phyloP scores from a whole-genome alignment of 2,113 vertebrate genomes.

The Rutilus rutilus region DNA sequence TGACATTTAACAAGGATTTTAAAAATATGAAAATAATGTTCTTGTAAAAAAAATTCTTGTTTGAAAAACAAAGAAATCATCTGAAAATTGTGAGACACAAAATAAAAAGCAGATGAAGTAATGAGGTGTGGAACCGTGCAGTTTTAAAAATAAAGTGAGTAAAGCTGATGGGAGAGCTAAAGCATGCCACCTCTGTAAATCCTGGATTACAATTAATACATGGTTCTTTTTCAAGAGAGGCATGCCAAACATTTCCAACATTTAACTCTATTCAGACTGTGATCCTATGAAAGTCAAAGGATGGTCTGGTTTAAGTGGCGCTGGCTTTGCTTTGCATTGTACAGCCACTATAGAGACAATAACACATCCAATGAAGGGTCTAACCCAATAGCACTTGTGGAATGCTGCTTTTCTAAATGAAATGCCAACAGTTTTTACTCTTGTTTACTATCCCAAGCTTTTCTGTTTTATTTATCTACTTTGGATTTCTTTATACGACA shows the following conservation, averaged over 20 bases:
- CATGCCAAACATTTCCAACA: slow-evolving; percentile 29
- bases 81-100: neutral
- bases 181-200: slow-evolving; percentile 29
- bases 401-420: slow-evolving; percentile 72
- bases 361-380: slow-evolving; percentile 59
- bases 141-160: neutral
- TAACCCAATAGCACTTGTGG: slow-evolving; percentile 67
- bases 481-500: neutral
- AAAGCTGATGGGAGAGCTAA: slow-evolving; percentile 13
- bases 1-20: neutral
- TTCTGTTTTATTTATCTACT: neutral
- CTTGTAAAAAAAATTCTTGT: neutral
- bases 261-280: slow-evolving; percentile 6
- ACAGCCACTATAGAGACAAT: slow-evolving; percentile 61
- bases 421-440: slow-evolving; percentile 59
- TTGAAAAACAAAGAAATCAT: neutral
- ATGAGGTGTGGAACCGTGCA: neutral
- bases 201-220: slow-evolving; percentile 40
- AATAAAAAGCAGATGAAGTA: slow-evolving; percentile 2
- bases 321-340: slow-evolving; percentile 49
- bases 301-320: slow-evolving; percentile 40
- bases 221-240: slow-evolving; percentile 23
- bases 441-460: slow-evolving; percentile 54
- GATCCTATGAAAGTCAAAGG: slow-evolving; percentile 15
- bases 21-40: neutral